Conservation (phyloP, 2,797 vertebrate species). For the Semaprochilodus insignis region DNA sequence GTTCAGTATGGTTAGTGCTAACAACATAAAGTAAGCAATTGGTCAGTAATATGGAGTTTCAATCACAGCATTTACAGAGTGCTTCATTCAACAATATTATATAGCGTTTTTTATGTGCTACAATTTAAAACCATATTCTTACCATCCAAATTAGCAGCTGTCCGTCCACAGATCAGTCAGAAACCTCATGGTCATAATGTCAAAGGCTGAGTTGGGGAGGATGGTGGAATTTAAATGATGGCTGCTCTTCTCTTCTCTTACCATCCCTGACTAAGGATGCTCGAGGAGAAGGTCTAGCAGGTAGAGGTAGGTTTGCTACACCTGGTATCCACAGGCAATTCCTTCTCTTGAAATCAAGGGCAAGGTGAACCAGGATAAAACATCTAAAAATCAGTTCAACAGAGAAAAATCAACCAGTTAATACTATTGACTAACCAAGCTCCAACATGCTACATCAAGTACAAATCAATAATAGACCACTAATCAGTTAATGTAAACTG, state of each 20-base stretch:
- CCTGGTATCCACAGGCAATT: conserved; percentile 65
- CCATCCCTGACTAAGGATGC: conserved; percentile 60
- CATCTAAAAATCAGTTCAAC: conserved; percentile 74
- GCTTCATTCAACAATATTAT: background rate
- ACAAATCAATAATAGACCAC: background rate
- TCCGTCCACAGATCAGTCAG: conserved; percentile 73
- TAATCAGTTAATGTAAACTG: background rate
- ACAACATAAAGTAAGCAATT: background rate
- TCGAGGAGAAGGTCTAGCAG: conserved; percentile 38
- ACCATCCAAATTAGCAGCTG: conserved; percentile 82
- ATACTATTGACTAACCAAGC: background rate
- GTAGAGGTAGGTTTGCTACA: conserved; percentile 61
- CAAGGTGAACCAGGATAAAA: conserved; percentile 64
- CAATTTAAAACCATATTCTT: conserved; percentile 60
- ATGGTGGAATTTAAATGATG: conserved; percentile 37
- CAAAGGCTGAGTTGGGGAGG: conserved; percentile 62
- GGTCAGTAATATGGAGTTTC: background rate
- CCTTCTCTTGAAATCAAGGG: conserved; percentile 69
- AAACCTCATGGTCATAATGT: conserved; percentile 78
- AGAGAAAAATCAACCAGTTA: conserved; percentile 34
- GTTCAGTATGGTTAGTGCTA: background rate
- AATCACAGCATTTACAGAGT: background rate
- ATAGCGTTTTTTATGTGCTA: background rate
- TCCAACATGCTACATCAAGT: background rate
- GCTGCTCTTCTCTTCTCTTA: conserved; percentile 52